Conservation (phyloP, 2,888 invertebrate genomes). For the Pandemis cinnamomeana region DNA sequence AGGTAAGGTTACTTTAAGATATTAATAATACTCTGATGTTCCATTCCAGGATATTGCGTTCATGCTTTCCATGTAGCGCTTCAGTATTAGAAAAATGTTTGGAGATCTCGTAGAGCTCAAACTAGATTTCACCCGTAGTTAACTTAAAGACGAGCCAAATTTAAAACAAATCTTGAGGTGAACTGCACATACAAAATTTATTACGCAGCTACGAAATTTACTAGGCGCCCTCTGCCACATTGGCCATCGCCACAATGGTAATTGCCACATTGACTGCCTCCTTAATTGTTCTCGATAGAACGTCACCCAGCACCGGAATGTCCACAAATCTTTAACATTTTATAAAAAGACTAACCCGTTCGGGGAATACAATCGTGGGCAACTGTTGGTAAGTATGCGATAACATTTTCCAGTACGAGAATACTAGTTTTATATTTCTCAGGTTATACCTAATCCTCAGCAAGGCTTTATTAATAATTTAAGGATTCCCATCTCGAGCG, state of each 20-base stretch:
- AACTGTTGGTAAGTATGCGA: neutral
- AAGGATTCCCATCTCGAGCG: slow-evolving; percentile 30
- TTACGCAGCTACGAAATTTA: neutral
- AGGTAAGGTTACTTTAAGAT: slow-evolving; percentile 54
- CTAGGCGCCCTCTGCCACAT: neutral
- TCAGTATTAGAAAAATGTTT: neutral
- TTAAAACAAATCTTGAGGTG: neutral
- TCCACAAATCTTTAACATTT: no score
- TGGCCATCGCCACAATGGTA: neutral
- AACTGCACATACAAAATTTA: neutral
- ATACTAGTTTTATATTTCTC: neutral
- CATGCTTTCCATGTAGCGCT: neutral
- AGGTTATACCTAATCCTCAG: slow-evolving; percentile 5
- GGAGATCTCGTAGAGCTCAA: neutral
- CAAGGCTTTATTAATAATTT: slow-evolving; percentile 43
- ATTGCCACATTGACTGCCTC: no score
- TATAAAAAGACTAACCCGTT: neutral
- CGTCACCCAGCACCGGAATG: neutral
- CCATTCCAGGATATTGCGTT: neutral
- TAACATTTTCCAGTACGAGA: neutral
- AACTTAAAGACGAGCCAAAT: neutral
- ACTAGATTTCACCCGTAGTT: neutral
- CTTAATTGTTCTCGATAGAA: no score
- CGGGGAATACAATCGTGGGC: neutral
- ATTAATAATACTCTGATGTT: slow-evolving; percentile 22